Percentiles rank a stretch among this genome's conserved stretches.
Evolutionary conservation across 1,140 invertebrate genomes (phyloP).

Genomic region (Bombyx mori): DNA sequence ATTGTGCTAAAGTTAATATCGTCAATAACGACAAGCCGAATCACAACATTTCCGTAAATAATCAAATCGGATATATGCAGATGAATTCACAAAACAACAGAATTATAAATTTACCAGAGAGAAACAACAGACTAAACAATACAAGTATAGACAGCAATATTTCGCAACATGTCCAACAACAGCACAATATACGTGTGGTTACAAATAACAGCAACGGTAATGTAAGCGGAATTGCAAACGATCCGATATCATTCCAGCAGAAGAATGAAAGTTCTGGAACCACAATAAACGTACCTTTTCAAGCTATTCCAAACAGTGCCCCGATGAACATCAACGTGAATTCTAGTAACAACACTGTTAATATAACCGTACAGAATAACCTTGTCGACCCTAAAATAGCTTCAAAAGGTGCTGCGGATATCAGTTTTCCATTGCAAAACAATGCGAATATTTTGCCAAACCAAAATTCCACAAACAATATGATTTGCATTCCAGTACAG

Average conservation of each 20-base stretch:
- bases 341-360: constrained; percentile 65
- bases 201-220: constrained; percentile 52
- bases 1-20: constrained; percentile 59
- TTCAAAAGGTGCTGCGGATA: constrained; percentile 53
- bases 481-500: constrained; percentile 59
- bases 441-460: constrained; percentile 50
- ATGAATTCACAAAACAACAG: constrained; percentile 63
- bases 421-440: constrained; percentile 56
- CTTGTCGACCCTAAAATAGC: constrained; percentile 64
- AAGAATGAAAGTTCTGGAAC: constrained; percentile 50
- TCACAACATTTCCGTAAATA: constrained; percentile 57
- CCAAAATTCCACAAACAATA: constrained; percentile 44
- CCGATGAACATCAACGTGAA: constrained; percentile 68
- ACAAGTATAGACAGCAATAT: constrained; percentile 47
- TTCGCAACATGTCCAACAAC: constrained; percentile 54
- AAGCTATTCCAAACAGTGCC: constrained; percentile 63
- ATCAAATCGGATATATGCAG: constrained; percentile 65
- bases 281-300: constrained; percentile 64
- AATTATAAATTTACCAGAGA: constrained; percentile 63
- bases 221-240: constrained; percentile 38
- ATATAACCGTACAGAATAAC: constrained; percentile 65
- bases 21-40: constrained; percentile 54
- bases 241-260: constrained; percentile 54
- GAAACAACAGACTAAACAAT: constrained; percentile 52
- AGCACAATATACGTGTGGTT: constrained; percentile 62